Conservation (phyloP, 92 coral and sea anemone species). For the Phenganax stokvisi region DNA sequence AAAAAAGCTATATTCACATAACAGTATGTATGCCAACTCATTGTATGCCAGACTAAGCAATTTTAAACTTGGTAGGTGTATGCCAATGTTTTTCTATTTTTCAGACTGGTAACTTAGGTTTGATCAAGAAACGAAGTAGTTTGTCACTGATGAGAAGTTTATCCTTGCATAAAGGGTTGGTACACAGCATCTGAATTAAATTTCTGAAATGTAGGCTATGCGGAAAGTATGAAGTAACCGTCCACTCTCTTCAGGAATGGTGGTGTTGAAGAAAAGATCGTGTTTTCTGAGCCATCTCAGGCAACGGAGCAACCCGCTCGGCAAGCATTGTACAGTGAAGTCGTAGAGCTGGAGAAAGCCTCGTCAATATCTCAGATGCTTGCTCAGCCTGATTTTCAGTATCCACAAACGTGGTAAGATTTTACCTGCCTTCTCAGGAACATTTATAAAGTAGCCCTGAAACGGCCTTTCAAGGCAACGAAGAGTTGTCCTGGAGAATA, state of each 20-base stretch:
- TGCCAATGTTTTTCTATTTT: conserved; percentile 35
- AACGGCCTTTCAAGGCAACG: not conserved
- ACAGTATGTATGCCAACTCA: not conserved
- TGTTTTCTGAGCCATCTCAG: conserved; percentile 14
- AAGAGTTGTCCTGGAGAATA: not conserved
- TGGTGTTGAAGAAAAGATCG: conserved; percentile 1
- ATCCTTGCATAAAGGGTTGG: conserved; percentile 19
- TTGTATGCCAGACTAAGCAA: no score
- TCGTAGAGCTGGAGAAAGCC: conserved; percentile 45
- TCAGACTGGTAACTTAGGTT: conserved; percentile 60
- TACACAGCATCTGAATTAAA: not conserved
- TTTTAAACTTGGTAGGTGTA: not conserved
- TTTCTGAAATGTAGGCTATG: no score
- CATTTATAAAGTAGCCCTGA: no score
- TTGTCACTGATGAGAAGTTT: conserved; percentile 63
- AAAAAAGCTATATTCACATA: conserved; percentile 73
- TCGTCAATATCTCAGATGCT: conserved; percentile 73
- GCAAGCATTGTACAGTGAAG: conserved; percentile 27
- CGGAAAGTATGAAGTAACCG: not conserved
- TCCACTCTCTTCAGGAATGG: conserved; percentile 6
- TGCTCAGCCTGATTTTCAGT: conserved; percentile 85
- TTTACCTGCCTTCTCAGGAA: not conserved
- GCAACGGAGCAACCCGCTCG: conserved; percentile 37
- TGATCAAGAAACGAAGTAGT: conserved; percentile 84
- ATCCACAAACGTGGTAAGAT: conserved; percentile 63